A percentile compares a stretch with the other conserved stretches of the same genome.
phyloP scores from a whole-genome alignment of 2,113 vertebrate species.

The Platichthys stellatus region DNA sequence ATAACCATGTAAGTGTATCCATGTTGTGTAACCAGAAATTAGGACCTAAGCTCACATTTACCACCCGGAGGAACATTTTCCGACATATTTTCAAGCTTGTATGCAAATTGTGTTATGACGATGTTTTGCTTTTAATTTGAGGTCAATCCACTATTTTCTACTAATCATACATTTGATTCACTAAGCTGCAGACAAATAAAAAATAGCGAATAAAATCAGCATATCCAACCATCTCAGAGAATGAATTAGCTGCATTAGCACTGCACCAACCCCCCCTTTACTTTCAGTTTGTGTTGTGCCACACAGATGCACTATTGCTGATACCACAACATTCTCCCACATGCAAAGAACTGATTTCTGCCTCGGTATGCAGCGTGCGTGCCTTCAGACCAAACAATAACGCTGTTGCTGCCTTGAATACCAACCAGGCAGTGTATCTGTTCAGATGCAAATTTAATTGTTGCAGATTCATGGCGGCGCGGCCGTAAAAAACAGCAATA shows the following conservation, averaged over 20 bases:
- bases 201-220: conserved; percentile 35
- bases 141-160: conserved; percentile 9
- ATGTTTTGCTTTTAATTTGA: conserved; percentile 5
- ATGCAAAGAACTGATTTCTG: conserved; percentile 14
- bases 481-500: conserved; percentile 47
- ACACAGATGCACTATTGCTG: not conserved
- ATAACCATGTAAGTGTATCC: conserved; percentile 32
- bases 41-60: conserved; percentile 24
- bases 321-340: conserved; percentile 16
- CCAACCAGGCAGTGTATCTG: conserved; percentile 28
- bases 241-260: conserved; percentile 11
- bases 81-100: conserved; percentile 24
- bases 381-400: conserved; percentile 37
- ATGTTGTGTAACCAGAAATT: conserved; percentile 45
- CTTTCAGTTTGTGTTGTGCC: conserved; percentile 19
- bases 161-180: conserved; percentile 8
- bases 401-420: conserved; percentile 31
- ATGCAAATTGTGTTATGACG: conserved; percentile 29
- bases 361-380: conserved; percentile 29
- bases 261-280: conserved; percentile 23
- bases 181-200: conserved; percentile 10
- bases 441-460: conserved; percentile 53
- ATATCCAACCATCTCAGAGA: conserved; percentile 11
- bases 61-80: not conserved
- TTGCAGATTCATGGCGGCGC: conserved; percentile 49